Percentiles rank a stretch among this genome's conserved stretches.
Evolutionary conservation across 2,888 invertebrate species (phyloP).

Genomic region (Tipula confusa): DNA sequence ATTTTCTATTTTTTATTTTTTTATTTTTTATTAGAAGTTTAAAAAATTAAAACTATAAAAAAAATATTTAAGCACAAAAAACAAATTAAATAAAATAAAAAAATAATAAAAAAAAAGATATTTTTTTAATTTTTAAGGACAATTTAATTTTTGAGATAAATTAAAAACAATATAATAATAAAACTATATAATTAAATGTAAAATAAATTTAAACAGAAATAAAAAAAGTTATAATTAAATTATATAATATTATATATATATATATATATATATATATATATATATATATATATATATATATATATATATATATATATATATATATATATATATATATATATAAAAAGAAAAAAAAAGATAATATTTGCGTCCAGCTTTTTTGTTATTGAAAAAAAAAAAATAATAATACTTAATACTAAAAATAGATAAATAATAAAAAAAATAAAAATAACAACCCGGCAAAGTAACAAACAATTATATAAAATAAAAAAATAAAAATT

Average conservation of each 20-base stretch:
- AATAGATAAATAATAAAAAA: not conserved
- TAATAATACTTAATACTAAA: constrained; percentile 4
- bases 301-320: no score
- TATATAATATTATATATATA: no score
- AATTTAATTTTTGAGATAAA: constrained; percentile 15
- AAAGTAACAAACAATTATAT: not conserved
- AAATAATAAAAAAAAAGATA: not conserved
- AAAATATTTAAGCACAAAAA: constrained; percentile 29
- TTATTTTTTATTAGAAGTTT: not conserved
- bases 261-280: no score
- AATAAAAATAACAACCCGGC: not conserved
- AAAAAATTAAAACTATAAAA: constrained; percentile 28
- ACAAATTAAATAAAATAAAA: not conserved
- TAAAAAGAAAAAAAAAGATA: constrained; percentile 13
- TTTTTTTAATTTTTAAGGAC: constrained; percentile 29
- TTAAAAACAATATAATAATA: not conserved
- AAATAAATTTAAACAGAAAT: constrained; percentile 4
- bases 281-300: no score
- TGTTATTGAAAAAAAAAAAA: constrained; percentile 21
- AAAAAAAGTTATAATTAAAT: constrained; percentile 1
- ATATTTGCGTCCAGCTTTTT: constrained; percentile 31
- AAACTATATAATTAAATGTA: constrained; percentile 27
- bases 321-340: not conserved
- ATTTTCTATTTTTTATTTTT: constrained; percentile 26
- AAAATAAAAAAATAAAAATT: not conserved